A percentile compares a stretch with the other conserved stretches of the same genome.
Conservation (phyloP, 2,797 vertebrate species). For the Enteromius viviparus region DNA sequence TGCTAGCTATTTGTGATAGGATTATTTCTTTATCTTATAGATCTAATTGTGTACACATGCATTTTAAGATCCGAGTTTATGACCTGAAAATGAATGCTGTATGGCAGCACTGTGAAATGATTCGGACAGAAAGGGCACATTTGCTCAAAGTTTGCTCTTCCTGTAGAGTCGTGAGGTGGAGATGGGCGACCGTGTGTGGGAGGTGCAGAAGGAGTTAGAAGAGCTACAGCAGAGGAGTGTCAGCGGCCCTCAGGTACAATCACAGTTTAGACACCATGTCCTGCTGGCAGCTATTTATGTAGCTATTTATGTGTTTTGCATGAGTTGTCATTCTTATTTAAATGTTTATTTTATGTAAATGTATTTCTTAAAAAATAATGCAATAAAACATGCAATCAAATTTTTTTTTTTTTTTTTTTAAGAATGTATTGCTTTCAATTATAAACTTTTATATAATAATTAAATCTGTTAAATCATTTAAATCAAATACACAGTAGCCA, state of each 20-base stretch:
- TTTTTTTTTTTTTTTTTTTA: too few species aligned
- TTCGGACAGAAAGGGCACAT: conserved; percentile 57
- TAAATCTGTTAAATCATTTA: too few species aligned
- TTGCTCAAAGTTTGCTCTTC: conserved; percentile 38
- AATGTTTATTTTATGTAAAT: conserved; percentile 27
- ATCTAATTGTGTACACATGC: conserved; percentile 1
- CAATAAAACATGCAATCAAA: neutral
- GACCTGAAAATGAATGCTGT: neutral
- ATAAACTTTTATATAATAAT: too few species aligned
- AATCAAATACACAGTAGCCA: too few species aligned
- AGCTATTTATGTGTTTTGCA: neutral
- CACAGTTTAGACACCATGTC: conserved; percentile 26
- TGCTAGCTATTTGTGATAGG: neutral
- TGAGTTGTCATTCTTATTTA: neutral
- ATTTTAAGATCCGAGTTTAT: conserved; percentile 7
- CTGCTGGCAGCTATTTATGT: conserved; percentile 30
- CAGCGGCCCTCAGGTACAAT: conserved; percentile 66
- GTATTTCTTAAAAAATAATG: neutral
- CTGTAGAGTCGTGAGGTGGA: conserved; percentile 91
- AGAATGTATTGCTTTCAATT: too few species aligned
- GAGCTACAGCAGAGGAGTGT: conserved; percentile 77
- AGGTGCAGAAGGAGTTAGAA: conserved; percentile 88
- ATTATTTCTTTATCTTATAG: conserved; percentile 15
- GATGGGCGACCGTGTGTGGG: conserved; percentile 90
- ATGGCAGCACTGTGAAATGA: conserved; percentile 37